Percentiles rank a stretch among this genome's conserved stretches.
These are phyloP conservation scores for Ecdyonurus torrentis DNA, from an alignment of 2,888 invertebrate species.

Conservation along the genomic window DNA sequence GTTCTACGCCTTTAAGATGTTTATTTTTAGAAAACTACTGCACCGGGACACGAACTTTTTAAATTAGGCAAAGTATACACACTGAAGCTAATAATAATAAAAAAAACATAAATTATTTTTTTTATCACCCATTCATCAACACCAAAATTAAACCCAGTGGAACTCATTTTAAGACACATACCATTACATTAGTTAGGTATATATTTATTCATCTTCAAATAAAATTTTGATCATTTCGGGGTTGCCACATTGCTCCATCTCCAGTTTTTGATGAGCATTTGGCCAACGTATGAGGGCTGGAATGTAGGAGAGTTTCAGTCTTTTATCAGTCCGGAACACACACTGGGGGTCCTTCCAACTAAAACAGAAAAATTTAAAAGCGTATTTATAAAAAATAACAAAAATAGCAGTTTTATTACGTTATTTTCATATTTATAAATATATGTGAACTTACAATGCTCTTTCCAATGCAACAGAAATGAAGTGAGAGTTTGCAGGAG, in stretches of 20 bases:
- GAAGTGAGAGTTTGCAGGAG: slow-evolving; percentile 45
- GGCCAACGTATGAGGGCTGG: slow-evolving; percentile 71
- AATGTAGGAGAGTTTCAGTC: slow-evolving; percentile 54
- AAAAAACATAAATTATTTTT: too few relatives aligned
- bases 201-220: slow-evolving; percentile 46
- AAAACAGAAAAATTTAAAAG: slow-evolving; percentile 24
- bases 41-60: too few relatives aligned
- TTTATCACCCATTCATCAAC: too few relatives aligned
- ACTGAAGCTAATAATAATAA: too few relatives aligned
- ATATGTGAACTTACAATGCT: slow-evolving; percentile 40
- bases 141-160: too few relatives aligned
- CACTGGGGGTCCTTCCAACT: slow-evolving; percentile 76
- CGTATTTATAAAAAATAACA: slow-evolving; percentile 10
- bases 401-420: background rate
- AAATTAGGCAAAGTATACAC: too few relatives aligned
- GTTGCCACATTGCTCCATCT: slow-evolving; percentile 60
- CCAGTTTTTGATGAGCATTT: slow-evolving; percentile 49
- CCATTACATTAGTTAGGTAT: too few relatives aligned
- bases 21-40: too few relatives aligned
- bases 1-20: too few relatives aligned
- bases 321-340: slow-evolving; percentile 60
- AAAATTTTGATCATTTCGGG: slow-evolving; percentile 61
- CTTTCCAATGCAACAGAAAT: slow-evolving; percentile 65
- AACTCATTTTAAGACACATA: too few relatives aligned
- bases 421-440: slow-evolving; percentile 3